phyloP scores from a whole-genome alignment of 2,888 invertebrate species.

The Melanchra persicariae region DNA sequence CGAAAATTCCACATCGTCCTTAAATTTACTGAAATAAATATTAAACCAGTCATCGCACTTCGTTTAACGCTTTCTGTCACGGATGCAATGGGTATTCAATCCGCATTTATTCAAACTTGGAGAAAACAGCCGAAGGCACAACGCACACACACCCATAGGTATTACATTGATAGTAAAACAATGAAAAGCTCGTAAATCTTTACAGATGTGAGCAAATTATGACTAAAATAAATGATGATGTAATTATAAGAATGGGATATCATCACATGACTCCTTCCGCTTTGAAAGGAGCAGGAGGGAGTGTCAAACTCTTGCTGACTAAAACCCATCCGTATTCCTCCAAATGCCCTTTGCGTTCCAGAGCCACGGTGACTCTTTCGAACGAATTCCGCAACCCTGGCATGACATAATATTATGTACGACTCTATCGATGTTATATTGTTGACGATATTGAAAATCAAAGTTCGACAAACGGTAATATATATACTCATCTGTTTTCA shows the following conservation, averaged over 20 bases:
- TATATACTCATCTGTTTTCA: too few relatives aligned
- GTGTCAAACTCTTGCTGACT: too few relatives aligned
- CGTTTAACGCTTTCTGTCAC: neutral
- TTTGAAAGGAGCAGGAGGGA: too few relatives aligned
- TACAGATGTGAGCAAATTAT: neutral
- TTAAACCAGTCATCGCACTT: neutral
- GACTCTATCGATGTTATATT: too few relatives aligned
- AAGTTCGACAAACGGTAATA: too few relatives aligned
- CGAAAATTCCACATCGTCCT: neutral
- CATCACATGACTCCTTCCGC: too few relatives aligned
- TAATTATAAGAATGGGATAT: neutral
- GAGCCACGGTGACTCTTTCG: too few relatives aligned
- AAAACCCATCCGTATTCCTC: too few relatives aligned
- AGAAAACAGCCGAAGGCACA: constrained; percentile 16
- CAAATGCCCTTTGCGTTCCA: too few relatives aligned
- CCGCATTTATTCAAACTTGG: constrained; percentile 8
- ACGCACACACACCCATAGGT: neutral
- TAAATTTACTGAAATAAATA: neutral
- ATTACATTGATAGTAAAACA: neutral
- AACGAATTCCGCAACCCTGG: too few relatives aligned
- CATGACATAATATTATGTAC: neutral
- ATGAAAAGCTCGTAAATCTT: neutral
- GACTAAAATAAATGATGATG: neutral
- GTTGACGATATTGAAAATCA: too few relatives aligned
- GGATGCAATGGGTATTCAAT: constrained; percentile 20